Evolutionary conservation across 2,888 invertebrate genomes (phyloP).

Genomic region (Slavum lentiscoides): DNA sequence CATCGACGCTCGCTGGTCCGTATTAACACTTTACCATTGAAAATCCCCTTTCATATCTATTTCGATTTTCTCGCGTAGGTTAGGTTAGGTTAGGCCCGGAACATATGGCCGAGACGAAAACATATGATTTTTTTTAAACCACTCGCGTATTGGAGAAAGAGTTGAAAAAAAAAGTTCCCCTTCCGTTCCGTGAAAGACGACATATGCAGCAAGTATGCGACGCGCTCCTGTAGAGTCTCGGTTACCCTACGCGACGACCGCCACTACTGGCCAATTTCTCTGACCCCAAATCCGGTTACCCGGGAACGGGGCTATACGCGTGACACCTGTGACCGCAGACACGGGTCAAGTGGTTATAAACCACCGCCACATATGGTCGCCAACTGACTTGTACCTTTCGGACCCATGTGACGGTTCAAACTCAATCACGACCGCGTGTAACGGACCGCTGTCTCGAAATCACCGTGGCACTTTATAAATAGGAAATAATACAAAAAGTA

Average conservation of each 20-base stretch:
- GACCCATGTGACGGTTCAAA: background rate
- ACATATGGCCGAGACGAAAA: too few relatives aligned
- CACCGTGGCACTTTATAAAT: background rate
- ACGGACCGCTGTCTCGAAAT: background rate
- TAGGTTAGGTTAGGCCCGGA: too few relatives aligned
- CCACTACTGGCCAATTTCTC: background rate
- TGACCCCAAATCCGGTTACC: background rate
- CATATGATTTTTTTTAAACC: too few relatives aligned
- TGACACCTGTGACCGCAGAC: conserved; percentile 16
- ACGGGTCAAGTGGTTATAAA: conserved; percentile 7
- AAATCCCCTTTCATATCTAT: too few relatives aligned
- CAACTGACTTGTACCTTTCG: background rate
- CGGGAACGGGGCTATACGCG: background rate
- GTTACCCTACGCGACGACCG: background rate
- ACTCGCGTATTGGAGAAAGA: too few relatives aligned
- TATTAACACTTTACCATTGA: too few relatives aligned
- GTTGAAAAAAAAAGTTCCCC: background rate
- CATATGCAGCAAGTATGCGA: background rate
- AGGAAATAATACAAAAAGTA: conserved; percentile 9
- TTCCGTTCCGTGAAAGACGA: background rate
- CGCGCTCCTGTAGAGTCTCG: background rate
- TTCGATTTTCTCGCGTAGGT: too few relatives aligned
- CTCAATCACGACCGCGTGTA: background rate
- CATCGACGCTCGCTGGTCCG: too few relatives aligned
- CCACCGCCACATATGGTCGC: background rate